Conservation (phyloP, 2,888 invertebrate genomes). For the Seira sanloemensis region DNA sequence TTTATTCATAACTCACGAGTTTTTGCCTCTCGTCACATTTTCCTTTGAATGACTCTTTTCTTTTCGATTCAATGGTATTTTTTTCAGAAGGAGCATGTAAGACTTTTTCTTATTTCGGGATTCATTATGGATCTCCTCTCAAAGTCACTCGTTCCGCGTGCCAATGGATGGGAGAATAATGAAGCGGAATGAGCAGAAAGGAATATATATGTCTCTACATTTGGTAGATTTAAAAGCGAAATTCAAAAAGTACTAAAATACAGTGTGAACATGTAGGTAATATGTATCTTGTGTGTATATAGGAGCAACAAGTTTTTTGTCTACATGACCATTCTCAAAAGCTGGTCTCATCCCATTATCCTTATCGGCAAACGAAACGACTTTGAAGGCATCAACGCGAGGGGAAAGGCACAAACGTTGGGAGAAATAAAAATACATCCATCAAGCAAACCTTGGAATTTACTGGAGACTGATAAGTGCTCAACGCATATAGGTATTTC, state of each 20-base stretch:
- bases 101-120: constrained; percentile 28
- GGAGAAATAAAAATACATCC: too few relatives aligned
- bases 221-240: too few relatives aligned
- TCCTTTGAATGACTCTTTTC: constrained; percentile 7
- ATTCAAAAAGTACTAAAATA: constrained; percentile 1
- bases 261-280: background rate
- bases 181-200: constrained; percentile 14
- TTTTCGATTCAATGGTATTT: constrained; percentile 21
- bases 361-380: too few relatives aligned
- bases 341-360: too few relatives aligned
- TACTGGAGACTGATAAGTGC: too few relatives aligned
- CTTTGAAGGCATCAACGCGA: too few relatives aligned
- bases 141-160: too few relatives aligned
- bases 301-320: too few relatives aligned
- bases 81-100: constrained; percentile 4
- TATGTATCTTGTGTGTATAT: constrained; percentile 7
- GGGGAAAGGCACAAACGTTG: too few relatives aligned
- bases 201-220: background rate
- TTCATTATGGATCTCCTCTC: constrained; percentile 36
- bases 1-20: constrained; percentile 40
- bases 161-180: constrained; percentile 17
- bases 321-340: too few relatives aligned
- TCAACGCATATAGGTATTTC: too few relatives aligned
- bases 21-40: constrained; percentile 13
- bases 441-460: too few relatives aligned